Percentiles rank a stretch among this genome's conserved stretches.
phyloP scores from a whole-genome alignment of 2,797 vertebrate species.

The Falco rusticolus region DNA sequence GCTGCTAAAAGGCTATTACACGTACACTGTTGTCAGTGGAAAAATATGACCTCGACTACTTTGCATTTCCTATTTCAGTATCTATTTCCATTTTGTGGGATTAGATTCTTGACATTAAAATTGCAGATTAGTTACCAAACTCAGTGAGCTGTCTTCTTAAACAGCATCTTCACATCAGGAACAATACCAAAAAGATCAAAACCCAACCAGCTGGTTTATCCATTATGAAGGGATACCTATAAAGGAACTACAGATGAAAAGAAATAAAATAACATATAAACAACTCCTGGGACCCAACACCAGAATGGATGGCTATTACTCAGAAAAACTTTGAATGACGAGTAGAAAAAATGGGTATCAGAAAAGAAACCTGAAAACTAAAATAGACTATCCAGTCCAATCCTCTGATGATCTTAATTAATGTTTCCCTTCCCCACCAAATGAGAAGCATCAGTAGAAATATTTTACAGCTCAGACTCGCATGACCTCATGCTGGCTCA shows the following conservation, averaged over 20 bases:
- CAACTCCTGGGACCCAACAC: background rate
- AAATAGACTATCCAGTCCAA: background rate
- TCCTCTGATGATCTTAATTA: background rate
- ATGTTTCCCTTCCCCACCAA: background rate
- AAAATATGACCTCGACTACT: background rate
- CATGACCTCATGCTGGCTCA: background rate
- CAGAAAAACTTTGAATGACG: background rate
- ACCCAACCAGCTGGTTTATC: background rate
- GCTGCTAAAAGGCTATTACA: background rate
- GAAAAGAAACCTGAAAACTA: background rate
- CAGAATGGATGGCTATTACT: background rate
- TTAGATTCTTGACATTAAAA: background rate
- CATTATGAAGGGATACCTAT: background rate
- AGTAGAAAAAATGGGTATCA: background rate
- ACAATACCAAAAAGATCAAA: background rate
- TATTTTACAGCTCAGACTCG: background rate
- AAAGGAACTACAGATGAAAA: background rate
- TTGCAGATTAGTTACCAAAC: background rate
- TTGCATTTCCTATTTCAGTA: background rate
- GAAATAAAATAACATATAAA: background rate
- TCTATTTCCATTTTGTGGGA: background rate
- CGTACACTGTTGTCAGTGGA: background rate
- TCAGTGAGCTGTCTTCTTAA: background rate
- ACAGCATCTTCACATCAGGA: background rate
- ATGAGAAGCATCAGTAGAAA: background rate